These are phyloP conservation scores for Prionchulus punctatus DNA, from an alignment of 2,888 invertebrate species.

Conservation along the genomic window DNA sequence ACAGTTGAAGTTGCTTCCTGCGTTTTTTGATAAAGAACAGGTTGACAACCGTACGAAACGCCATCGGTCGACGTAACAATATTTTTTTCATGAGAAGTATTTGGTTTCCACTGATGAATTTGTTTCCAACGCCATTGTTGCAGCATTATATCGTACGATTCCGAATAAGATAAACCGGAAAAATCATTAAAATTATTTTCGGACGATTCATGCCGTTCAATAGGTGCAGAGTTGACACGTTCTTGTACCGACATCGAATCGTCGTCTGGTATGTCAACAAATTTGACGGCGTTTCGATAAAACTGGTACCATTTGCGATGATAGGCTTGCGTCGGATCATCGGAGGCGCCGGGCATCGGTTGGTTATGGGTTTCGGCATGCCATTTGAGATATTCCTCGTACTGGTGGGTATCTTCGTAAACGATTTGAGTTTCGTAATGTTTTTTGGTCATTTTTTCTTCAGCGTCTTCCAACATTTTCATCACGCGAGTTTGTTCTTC, in stretches of 20 bases:
- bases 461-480: not conserved
- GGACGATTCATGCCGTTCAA: too few species aligned
- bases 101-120: not conserved
- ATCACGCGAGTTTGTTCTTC: not conserved
- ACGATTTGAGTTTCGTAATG: slow-evolving; percentile 1
- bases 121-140: slow-evolving; percentile 5
- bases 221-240: too few species aligned
- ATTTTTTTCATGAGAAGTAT: too few species aligned
- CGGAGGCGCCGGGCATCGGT: not conserved
- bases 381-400: slow-evolving; percentile 8
- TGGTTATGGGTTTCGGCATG: slow-evolving; percentile 8
- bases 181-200: not conserved
- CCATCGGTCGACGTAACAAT: too few species aligned
- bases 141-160: not conserved
- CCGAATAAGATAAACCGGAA: not conserved
- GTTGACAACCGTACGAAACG: not conserved
- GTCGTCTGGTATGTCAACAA: not conserved
- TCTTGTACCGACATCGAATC: not conserved
- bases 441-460: not conserved
- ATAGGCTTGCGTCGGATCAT: not conserved
- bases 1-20: too few species aligned
- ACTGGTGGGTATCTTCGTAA: slow-evolving; percentile 10
- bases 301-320: not conserved
- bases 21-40: not conserved
- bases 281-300: not conserved